Evolutionary conservation across 2,113 vertebrate genomes (phyloP).

Genomic region (Eleginops maclovinus): DNA sequence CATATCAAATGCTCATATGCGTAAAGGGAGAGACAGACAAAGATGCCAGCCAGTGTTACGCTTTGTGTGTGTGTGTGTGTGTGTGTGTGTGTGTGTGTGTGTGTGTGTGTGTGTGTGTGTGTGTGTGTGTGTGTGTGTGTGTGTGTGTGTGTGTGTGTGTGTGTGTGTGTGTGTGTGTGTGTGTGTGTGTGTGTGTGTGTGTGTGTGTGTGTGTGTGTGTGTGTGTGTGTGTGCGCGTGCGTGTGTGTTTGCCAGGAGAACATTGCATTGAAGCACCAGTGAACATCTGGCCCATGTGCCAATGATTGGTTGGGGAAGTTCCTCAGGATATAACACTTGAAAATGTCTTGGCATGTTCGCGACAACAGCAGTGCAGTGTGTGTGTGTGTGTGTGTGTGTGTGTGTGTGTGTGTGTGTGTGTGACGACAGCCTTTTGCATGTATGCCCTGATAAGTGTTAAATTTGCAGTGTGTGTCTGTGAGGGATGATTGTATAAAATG

Average conservation of each 20-base stretch:
- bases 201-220: slow-evolving; percentile 42
- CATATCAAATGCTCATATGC: slow-evolving; percentile 63
- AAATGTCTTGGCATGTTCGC: slow-evolving; percentile 82
- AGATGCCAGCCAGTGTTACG: slow-evolving; percentile 42
- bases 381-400: slow-evolving; percentile 26
- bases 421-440: slow-evolving; percentile 26
- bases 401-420: slow-evolving; percentile 15
- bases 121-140: slow-evolving; percentile 34
- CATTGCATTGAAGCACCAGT: slow-evolving; percentile 64
- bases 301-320: slow-evolving; percentile 79
- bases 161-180: slow-evolving; percentile 31
- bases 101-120: slow-evolving; percentile 31
- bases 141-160: slow-evolving; percentile 32
- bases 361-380: slow-evolving; percentile 73
- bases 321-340: slow-evolving; percentile 80
- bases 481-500: slow-evolving; percentile 43
- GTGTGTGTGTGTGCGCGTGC: slow-evolving; percentile 42
- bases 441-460: slow-evolving; percentile 40
- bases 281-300: slow-evolving; percentile 79
- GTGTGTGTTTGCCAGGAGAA: slow-evolving; percentile 59
- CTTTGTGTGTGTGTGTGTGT: slow-evolving; percentile 20
- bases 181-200: slow-evolving; percentile 32
- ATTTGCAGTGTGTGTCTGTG: slow-evolving; percentile 34
- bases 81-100: slow-evolving; percentile 35
- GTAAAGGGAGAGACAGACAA: slow-evolving; percentile 57